Evolutionary conservation across 2,888 invertebrate genomes (phyloP).

Genomic region (Platerodrilus igneus): DNA sequence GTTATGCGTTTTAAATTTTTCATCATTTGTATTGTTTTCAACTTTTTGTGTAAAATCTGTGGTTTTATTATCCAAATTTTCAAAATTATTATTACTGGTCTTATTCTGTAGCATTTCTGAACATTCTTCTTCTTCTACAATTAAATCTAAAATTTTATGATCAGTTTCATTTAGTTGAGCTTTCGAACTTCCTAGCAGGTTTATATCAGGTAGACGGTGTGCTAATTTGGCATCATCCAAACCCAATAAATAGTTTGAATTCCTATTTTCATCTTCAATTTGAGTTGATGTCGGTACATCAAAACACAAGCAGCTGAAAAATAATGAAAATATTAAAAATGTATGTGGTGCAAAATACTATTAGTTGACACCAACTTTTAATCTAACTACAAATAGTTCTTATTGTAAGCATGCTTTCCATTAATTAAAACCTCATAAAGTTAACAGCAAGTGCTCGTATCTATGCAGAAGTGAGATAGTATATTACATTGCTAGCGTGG

Average conservation of each 20-base stretch:
- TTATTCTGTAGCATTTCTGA: slow-evolving; percentile 43
- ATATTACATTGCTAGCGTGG: too few relatives aligned
- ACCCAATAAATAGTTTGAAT: slow-evolving; percentile 32
- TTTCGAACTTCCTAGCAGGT: slow-evolving; percentile 36
- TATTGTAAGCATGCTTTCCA: too few relatives aligned
- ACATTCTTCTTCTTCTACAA: slow-evolving; percentile 43
- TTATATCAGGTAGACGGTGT: slow-evolving; percentile 26
- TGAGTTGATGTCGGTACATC: slow-evolving; percentile 26
- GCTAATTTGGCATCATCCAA: slow-evolving; percentile 32
- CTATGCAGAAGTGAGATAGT: too few relatives aligned
- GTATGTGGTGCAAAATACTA: background rate
- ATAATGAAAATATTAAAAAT: slow-evolving; percentile 13
- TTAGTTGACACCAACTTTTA: background rate
- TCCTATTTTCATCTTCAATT: slow-evolving; percentile 8
- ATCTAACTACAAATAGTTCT: too few relatives aligned
- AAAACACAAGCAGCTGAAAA: slow-evolving; percentile 35
- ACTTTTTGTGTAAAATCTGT: slow-evolving; percentile 30
- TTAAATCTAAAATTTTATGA: slow-evolving; percentile 40
- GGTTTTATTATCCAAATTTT: slow-evolving; percentile 35
- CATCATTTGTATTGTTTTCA: slow-evolving; percentile 27
- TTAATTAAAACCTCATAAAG: too few relatives aligned
- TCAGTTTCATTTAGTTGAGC: slow-evolving; percentile 43
- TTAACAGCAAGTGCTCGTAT: too few relatives aligned
- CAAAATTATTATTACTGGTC: slow-evolving; percentile 42
- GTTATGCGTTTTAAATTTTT: slow-evolving; percentile 29